Percentiles rank a stretch among this genome's conserved stretches.
Conservation (phyloP, 2,888 invertebrate genomes). For the Ormyrus thymus region DNA sequence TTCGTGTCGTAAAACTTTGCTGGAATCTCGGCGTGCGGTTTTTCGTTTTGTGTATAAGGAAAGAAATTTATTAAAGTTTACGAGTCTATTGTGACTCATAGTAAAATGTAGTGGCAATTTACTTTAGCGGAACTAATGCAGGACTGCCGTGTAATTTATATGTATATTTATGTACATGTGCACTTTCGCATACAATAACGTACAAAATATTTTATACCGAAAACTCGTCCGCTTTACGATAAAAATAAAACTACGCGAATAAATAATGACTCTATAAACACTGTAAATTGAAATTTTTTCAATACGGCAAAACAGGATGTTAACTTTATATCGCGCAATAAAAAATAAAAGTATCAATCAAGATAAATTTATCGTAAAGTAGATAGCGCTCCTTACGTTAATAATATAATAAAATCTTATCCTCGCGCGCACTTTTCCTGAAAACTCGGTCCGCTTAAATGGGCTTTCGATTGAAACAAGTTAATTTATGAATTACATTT, state of each 20-base stretch:
- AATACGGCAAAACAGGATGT: too few species aligned
- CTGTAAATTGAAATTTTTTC: too few species aligned
- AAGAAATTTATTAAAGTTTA: not conserved
- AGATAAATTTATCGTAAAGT: not conserved
- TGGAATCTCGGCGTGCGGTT: too few species aligned
- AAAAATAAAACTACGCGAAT: not conserved
- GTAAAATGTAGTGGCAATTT: slow-evolving; percentile 24
- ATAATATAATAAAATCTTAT: not conserved
- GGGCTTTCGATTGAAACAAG: too few species aligned
- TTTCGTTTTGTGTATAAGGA: too few species aligned
- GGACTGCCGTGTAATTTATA: slow-evolving; percentile 16
- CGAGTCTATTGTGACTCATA: slow-evolving; percentile 8
- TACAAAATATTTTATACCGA: slow-evolving; percentile 10
- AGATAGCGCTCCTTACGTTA: not conserved
- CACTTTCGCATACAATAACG: not conserved
- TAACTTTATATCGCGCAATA: not conserved
- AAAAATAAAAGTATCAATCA: not conserved
- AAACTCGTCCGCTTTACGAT: slow-evolving; percentile 6
- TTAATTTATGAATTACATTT: too few species aligned
- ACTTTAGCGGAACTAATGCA: slow-evolving; percentile 33
- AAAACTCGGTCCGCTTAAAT: not conserved
- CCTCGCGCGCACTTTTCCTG: not conserved
- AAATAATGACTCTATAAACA: too few species aligned
- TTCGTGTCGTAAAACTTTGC: too few species aligned
- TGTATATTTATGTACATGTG: slow-evolving; percentile 8